Evolutionary conservation across 2,888 invertebrate species (phyloP), one percentile per base, ranked within the genome.

Genomic region (Lampropteryx suffumata): DNA sequence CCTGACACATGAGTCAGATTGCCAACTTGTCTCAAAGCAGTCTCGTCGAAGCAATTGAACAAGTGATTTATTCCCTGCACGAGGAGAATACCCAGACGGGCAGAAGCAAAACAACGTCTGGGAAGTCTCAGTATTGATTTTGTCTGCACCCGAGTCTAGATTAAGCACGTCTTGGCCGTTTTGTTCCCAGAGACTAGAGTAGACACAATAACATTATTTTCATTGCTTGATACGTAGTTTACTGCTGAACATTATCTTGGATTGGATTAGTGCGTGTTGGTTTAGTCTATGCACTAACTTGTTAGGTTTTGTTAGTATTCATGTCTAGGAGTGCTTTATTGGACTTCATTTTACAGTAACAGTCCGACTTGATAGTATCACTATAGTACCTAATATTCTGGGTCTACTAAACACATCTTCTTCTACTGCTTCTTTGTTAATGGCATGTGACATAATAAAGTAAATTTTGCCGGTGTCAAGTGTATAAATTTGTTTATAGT

Each of bases 81-180:
- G 14, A 29, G 30, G 45, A 45, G 30, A 37, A 33, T 54, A 42
- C 21, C 43, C 43, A 50, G 35, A 50, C 57, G 47, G 48, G 45
- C 59, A 49, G 49, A 48, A 50, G 49, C 37, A 59, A 59, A 54
- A 56, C 54, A 51, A 56, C 48, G 57, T 59, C 60, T 55, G 55
- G 51, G 34, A 44, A 53, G 56, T 44, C 51, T 55, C 54, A 46
- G 50, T 60, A 62, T 62, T 52, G 62, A 62, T 62, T 60, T 57
- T 57, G 62, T 59, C 59, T 57, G 57, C 50, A 47, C 29, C 43
- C 14, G 12, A 33, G 41, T 34, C 40, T 55, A 56, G 57, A 48
- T 46, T 37, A 27, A 46, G 13, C 46, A 1, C 30, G 24, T 21
- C 5, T 21, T 3, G 2, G 21, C 21, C 37, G 33, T 51, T 53